Conservation (phyloP, 2,113 vertebrate genomes). For the Myrmecobius fasciatus region DNA sequence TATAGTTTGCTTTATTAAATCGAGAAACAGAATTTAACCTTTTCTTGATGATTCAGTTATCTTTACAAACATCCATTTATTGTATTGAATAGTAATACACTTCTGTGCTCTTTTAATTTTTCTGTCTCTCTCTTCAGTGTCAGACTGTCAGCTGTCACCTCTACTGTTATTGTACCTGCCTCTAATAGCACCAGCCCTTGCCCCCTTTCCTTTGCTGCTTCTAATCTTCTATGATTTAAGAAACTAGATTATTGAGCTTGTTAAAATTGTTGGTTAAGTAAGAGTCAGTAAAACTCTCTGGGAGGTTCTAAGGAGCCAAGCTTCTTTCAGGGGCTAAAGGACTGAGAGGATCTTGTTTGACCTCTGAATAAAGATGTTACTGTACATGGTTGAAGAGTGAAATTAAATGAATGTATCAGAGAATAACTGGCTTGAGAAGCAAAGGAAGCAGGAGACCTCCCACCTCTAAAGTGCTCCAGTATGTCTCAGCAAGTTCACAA, state of each 20-base stretch:
- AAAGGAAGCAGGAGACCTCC: background rate
- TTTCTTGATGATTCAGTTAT: background rate
- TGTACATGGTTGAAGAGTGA: background rate
- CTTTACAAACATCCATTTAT: background rate
- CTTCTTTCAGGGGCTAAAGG: background rate
- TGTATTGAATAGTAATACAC: background rate
- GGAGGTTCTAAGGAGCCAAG: background rate
- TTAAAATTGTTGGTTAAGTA: background rate
- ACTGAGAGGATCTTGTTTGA: background rate
- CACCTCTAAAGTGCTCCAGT: background rate
- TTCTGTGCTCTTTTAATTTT: constrained; percentile 1
- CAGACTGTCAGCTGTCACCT: background rate
- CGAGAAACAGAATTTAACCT: constrained; percentile 5
- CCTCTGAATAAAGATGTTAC: background rate
- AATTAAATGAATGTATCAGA: background rate
- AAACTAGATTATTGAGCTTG: background rate
- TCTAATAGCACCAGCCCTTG: background rate
- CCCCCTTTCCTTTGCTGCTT: background rate
- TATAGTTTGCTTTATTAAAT: constrained; percentile 5
- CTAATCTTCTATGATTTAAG: background rate
- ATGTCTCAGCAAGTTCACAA: background rate
- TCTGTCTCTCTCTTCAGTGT: background rate
- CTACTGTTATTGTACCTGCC: background rate
- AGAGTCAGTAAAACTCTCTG: background rate
- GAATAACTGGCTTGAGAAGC: background rate